A percentile compares a stretch with the other conserved stretches of the same genome.
Conservation (phyloP, 1,140 invertebrate species). For the Catajapyx aquilonaris region DNA sequence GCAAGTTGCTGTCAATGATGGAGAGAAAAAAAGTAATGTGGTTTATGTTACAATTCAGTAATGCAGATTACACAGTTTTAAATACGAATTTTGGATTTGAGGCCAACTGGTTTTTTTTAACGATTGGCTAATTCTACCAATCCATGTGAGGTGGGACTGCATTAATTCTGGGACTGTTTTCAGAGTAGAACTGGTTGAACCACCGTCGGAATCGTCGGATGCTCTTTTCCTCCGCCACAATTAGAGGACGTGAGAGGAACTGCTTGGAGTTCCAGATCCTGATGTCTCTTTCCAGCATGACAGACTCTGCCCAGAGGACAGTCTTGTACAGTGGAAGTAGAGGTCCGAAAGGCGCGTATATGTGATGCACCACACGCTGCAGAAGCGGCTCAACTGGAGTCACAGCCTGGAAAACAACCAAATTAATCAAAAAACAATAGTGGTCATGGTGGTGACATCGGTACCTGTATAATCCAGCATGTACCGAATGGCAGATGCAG, state of each 20-base stretch:
- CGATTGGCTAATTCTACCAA: too few species aligned
- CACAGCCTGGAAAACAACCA: slow-evolving; percentile 52
- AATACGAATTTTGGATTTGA: too few species aligned
- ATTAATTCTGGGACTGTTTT: slow-evolving; percentile 45
- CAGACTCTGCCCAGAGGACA: slow-evolving; percentile 42
- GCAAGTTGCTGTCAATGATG: too few species aligned
- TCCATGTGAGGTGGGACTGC: too few species aligned
- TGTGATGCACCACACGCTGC: slow-evolving; percentile 52
- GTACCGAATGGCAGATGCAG: too few species aligned
- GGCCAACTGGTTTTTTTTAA: too few species aligned
- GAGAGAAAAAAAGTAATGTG: too few species aligned
- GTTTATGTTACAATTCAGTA: too few species aligned
- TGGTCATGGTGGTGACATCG: too few species aligned
- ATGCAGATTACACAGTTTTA: too few species aligned
- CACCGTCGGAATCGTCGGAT: slow-evolving; percentile 52
- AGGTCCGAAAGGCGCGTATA: slow-evolving; percentile 35
- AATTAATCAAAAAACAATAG: too few species aligned
- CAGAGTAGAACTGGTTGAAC: slow-evolving; percentile 72
- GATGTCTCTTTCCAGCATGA: slow-evolving; percentile 70
- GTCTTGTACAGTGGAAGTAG: slow-evolving; percentile 41
- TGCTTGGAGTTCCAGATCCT: slow-evolving; percentile 74
- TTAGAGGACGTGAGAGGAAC: slow-evolving; percentile 41
- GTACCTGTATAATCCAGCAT: too few species aligned
- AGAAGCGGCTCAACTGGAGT: slow-evolving; percentile 56
- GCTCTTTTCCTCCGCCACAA: slow-evolving; percentile 50